Base-by-base conservation (phyloP, 2,888 invertebrate genomes). In the Gortyna flavago region DNA sequence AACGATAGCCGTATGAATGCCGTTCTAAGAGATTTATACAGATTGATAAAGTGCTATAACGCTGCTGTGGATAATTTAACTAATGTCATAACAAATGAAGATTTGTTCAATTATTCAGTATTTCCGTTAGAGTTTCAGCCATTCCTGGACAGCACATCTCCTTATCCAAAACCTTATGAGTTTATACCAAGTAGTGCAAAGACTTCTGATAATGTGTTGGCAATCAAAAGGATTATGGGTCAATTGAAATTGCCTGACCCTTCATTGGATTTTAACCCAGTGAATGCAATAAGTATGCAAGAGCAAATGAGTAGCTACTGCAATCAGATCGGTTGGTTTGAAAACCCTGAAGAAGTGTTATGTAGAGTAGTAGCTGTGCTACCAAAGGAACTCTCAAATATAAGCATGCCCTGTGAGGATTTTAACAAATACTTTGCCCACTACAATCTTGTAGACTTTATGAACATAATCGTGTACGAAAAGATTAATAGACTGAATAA, bases 181-280 rank as follows among this genome's bases (percentile, higher is more conserved):
- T 97, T 98, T 92, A 98, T 98, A 85, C 97, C 98, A 0, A 93
- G 94, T 35, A 97, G 97, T 89, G 98, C 97, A 94, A 97, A 97
- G 85, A 95, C 93, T 83, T 88, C 93, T 54, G 93, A 96, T 72
- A 97, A 97, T 84, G 95, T 97, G 38, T 91, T 91, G 1, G 93
- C 95, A 54, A 92, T 98, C 13, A 96, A 96, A 84, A 90, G 93
- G 54, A 93, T 97, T 75, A 94, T 98, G 91, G 94, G 96, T 65
- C 94, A 94, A 44, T 91, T 98, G 13, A 97, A 97, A 89, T 91
- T 98, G 59, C 97, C 97, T 3, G 89, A 93, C 61, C 97, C 96
- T 80, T 77, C 87, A 21, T 90, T 92, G 51, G 89, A 90, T 51
- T 97, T 97, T 94, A 95, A 96, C 29, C 96, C 97, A 18, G 82